Base-by-base conservation (phyloP, 1,140 invertebrate species). In the Drosophila gunungcola region DNA sequence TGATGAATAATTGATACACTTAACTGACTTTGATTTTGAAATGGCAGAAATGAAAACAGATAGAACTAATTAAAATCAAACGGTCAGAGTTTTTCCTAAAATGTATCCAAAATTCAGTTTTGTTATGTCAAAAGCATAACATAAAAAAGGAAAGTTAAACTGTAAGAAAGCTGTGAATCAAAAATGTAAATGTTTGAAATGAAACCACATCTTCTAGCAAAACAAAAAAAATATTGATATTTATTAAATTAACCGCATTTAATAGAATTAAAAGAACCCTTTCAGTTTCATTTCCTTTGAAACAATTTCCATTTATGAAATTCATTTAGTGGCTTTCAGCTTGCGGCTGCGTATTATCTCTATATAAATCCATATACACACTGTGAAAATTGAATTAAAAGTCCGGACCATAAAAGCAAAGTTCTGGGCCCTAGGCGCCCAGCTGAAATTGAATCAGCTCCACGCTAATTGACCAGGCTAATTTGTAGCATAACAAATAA, bases 401-500 rank as follows among this genome's bases (percentile, higher is more conserved):
- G 32, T 29, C 45, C 52, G 36, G 46, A 25, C 61, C 68, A 56
- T 56, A 43, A 72, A 65, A 25, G 45, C 54, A 65, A 75, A 76
- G 41, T 73, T 45, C 38, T 34, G 56, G 46, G 42, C 34, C 32
- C 49, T 3, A 41, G n/a, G 34, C 27, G n/a, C n/a, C 27, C 11
- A 27, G 10, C 51, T 48, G 43, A 57, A 85, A 88, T 85, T 78
- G 61, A 82, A 88, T 86, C 78, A 88, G 57, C 64, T 57, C 38
- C 55, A 55, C 74, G 65, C 82, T 86, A 82, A 86, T 88, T 86
- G 82, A 58, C 70, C 61, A 29, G 65, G 61, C 79, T 76, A 86
- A 88, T 86, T 81, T 78, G 68, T 52, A 74, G 78, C 73, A 81
- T 48, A 88, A 78, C 82, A 78, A 88, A 85, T 77, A 88, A 68